Evolutionary conservation across 64 coral and sea anemone genomes (phyloP).

Genomic region (Dendronephthya gigantea): DNA sequence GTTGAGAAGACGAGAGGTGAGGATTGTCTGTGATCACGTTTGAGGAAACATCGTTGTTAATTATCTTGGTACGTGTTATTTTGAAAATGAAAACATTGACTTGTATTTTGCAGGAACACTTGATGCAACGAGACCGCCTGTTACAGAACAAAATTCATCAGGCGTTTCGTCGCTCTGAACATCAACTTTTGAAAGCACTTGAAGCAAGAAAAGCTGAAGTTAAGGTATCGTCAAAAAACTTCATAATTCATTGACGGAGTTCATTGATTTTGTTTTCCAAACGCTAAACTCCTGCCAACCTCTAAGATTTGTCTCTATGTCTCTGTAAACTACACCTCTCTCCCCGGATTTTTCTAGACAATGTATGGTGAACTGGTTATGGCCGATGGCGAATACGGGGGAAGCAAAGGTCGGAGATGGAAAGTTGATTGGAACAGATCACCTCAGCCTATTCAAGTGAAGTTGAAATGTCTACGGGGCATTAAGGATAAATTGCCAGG

Average conservation of each 20-base stretch:
- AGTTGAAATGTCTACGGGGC: constrained; percentile 81
- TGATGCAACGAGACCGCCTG: constrained; percentile 90
- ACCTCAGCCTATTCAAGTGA: constrained; percentile 92
- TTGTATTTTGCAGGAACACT: constrained; percentile 54
- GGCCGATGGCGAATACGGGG: constrained; percentile 91
- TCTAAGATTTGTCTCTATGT: no score
- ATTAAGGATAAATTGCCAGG: constrained; percentile 88
- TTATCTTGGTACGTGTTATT: background rate
- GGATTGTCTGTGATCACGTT: background rate
- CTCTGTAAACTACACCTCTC: background rate
- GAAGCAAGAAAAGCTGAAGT: constrained; percentile 95
- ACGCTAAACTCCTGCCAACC: no score
- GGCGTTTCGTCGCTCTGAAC: constrained; percentile 77
- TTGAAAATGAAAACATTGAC: constrained; percentile 7
- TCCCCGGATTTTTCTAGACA: constrained; percentile 34
- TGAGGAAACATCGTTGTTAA: background rate
- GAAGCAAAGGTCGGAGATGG: constrained; percentile 85
- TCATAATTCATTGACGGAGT: no score
- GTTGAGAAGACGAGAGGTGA: constrained; percentile 71
- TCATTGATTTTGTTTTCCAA: no score
- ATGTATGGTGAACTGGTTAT: constrained; percentile 94
- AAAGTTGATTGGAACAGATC: constrained; percentile 98
- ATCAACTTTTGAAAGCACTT: constrained; percentile 77
- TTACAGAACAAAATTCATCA: constrained; percentile 92
- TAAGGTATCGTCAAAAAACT: no score